Percentiles rank a stretch among this genome's conserved stretches.
Evolutionary conservation across 2,888 invertebrate genomes (phyloP).

Genomic region (Rotaria sp.): DNA sequence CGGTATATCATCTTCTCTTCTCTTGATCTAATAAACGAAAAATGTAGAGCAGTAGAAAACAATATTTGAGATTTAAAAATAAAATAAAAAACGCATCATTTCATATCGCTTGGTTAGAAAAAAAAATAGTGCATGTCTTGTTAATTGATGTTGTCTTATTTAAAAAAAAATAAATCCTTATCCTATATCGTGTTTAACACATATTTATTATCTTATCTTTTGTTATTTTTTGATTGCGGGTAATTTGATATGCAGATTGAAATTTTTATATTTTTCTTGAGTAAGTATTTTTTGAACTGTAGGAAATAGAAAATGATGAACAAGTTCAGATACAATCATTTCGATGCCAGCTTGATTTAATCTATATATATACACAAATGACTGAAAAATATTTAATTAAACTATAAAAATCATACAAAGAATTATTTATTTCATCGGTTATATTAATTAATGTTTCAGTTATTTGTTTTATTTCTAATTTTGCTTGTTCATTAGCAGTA

Average conservation of each 20-base stretch:
- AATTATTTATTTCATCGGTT: background rate
- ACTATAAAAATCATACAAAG: background rate
- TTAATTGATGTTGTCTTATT: too few relatives aligned
- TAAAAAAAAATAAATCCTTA: too few relatives aligned
- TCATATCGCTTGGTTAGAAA: background rate
- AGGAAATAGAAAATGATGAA: background rate
- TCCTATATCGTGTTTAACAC: background rate
- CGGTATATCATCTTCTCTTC: background rate
- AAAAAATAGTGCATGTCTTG: background rate
- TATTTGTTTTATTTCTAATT: background rate
- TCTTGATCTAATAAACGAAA: background rate
- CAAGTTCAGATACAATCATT: background rate
- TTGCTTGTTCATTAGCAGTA: background rate
- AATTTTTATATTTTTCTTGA: background rate
- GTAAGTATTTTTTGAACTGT: constrained; percentile 12
- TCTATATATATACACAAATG: background rate
- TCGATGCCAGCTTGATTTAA: background rate
- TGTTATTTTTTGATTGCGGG: too few relatives aligned
- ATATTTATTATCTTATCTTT: too few relatives aligned
- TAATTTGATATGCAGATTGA: too few relatives aligned
- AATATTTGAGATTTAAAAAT: background rate
- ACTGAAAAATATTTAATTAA: too few relatives aligned
- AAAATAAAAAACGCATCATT: background rate
- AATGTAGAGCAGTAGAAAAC: background rate
- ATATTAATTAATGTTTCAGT: background rate